These are phyloP conservation scores for Bursaphelenchus okinawaensis DNA, from an alignment of 2,888 invertebrate genomes.

Conservation along the genomic window DNA sequence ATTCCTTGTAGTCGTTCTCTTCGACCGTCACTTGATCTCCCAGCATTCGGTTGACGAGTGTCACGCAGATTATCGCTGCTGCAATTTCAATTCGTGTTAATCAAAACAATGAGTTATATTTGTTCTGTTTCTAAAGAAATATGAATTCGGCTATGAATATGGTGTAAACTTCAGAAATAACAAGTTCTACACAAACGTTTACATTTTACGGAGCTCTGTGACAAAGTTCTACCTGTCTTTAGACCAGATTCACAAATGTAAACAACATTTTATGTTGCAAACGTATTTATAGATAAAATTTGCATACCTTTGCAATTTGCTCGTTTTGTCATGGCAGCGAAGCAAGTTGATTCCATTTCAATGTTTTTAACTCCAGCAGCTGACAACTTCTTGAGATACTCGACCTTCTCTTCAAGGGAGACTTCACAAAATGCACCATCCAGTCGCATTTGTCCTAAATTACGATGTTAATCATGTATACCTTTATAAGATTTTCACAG, in stretches of 20 bases:
- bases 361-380: conserved; percentile 80
- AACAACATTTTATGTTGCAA: too few species aligned
- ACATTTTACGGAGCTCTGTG: too few species aligned
- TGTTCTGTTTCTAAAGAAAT: not conserved
- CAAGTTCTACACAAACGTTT: too few species aligned
- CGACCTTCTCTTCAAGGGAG: conserved; percentile 80
- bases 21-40: conserved; percentile 75
- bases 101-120: not conserved
- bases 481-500: too few species aligned
- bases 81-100: conserved; percentile 32
- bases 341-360: conserved; percentile 83
- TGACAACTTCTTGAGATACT: conserved; percentile 71
- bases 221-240: too few species aligned
- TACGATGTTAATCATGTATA: too few species aligned
- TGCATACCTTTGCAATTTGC: conserved; percentile 61
- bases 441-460: conserved; percentile 80
- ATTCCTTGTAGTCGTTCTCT: conserved; percentile 44
- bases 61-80: conserved; percentile 86
- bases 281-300: too few species aligned
- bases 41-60: conserved; percentile 81
- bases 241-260: too few species aligned
- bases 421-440: conserved; percentile 96
- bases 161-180: too few species aligned
- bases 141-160: not conserved
- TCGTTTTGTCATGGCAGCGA: conserved; percentile 85